Evolutionary conservation across 2,888 invertebrate species (phyloP).

Genomic region (Ennomos quercinarius): DNA sequence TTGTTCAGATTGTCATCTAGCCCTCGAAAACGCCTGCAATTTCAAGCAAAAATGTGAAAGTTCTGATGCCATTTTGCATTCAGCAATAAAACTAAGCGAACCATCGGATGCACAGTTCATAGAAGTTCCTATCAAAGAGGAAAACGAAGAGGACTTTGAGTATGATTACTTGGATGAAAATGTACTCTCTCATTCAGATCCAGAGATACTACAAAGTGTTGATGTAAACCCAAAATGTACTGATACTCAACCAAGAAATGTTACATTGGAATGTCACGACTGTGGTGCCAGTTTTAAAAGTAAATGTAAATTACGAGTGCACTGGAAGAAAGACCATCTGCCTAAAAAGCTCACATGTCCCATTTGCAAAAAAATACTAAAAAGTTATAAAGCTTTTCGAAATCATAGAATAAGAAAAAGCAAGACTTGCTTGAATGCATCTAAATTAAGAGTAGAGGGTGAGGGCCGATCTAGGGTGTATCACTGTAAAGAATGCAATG

Average conservation of each 20-base stretch:
- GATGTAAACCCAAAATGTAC: background rate
- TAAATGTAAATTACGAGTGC: constrained; percentile 60
- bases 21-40: constrained; percentile 61
- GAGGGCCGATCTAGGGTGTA: constrained; percentile 33
- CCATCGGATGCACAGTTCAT: constrained; percentile 26
- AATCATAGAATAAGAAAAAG: constrained; percentile 37
- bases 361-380: constrained; percentile 47
- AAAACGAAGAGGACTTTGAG: constrained; percentile 12
- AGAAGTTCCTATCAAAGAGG: constrained; percentile 25
- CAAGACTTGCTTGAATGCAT: constrained; percentile 30
- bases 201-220: background rate
- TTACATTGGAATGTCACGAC: constrained; percentile 56
- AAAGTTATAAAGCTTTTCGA: constrained; percentile 42
- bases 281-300: constrained; percentile 51
- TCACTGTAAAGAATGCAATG: constrained; percentile 58
- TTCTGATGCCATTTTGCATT: constrained; percentile 56
- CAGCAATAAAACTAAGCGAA: constrained; percentile 32
- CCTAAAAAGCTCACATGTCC: constrained; percentile 47
- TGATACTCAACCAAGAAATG: background rate
- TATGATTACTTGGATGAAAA: constrained; percentile 12
- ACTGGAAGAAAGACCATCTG: constrained; percentile 58
- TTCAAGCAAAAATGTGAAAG: constrained; percentile 69
- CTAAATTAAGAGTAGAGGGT: constrained; percentile 34
- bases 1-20: constrained; percentile 64
- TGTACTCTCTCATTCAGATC: background rate